Evolutionary conservation across 2,888 invertebrate species (phyloP).

Genomic region (Protophormia terraenovae): DNA sequence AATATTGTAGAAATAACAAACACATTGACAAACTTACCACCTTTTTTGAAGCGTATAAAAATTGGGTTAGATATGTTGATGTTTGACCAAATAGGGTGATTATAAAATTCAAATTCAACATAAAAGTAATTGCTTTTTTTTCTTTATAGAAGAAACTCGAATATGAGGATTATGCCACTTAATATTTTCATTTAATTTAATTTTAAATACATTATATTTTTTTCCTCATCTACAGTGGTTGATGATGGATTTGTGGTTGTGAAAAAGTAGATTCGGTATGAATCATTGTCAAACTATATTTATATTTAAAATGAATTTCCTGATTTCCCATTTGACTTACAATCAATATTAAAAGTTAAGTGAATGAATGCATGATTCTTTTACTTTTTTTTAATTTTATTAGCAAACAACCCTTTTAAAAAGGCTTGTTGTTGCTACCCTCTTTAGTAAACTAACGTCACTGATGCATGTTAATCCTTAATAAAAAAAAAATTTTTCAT

Average conservation of each 20-base stretch:
- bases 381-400: neutral
- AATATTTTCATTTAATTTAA: slow-evolving; percentile 1
- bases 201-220: neutral
- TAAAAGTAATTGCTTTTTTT: neutral
- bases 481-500: slow-evolving; percentile 41
- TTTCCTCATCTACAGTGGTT: neutral
- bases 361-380: slow-evolving; percentile 8
- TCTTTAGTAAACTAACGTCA: neutral
- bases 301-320: neutral
- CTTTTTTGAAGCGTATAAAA: too few species aligned
- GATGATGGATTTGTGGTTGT: slow-evolving; percentile 45
- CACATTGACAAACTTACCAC: too few species aligned
- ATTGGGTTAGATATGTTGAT: too few species aligned
- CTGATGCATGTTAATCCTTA: slow-evolving; percentile 28
- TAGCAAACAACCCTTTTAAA: slow-evolving; percentile 46
- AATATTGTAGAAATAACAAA: too few species aligned
- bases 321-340: neutral
- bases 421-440: neutral
- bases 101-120: too few species aligned
- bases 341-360: neutral
- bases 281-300: slow-evolving; percentile 21
- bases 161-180: slow-evolving; percentile 18
- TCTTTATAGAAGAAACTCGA: neutral
- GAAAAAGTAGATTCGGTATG: neutral
- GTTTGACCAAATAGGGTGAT: too few species aligned